Percentiles rank a stretch among this genome's conserved stretches.
phyloP scores from a whole-genome alignment of 2,888 invertebrate genomes.

The Cordylochernes scorpioides region DNA sequence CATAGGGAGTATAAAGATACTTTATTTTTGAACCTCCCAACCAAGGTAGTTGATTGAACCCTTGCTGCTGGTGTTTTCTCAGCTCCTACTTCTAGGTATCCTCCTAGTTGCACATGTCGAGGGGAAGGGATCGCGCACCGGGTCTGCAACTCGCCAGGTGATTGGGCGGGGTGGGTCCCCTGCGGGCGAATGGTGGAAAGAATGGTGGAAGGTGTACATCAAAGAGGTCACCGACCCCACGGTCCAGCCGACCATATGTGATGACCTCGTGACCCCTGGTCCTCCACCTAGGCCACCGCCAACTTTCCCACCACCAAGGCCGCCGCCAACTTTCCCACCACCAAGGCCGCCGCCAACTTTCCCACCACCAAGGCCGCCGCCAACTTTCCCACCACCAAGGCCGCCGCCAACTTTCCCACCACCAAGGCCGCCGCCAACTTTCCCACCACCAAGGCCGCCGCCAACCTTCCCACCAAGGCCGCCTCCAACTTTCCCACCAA shows the following conservation, averaged over 20 bases:
- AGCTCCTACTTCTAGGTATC: too few relatives aligned
- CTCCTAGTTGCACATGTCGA: too few relatives aligned
- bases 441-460: slow-evolving; percentile 1
- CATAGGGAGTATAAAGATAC: too few relatives aligned
- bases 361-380: slow-evolving; percentile 1
- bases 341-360: background rate
- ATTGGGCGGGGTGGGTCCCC: too few relatives aligned
- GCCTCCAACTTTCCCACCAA: slow-evolving; percentile 13
- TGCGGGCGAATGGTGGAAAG: slow-evolving; percentile 1
- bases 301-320: background rate
- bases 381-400: slow-evolving; percentile 1
- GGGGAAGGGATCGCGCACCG: too few relatives aligned
- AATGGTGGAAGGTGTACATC: slow-evolving; percentile 3
- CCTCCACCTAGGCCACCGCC: slow-evolving; percentile 1
- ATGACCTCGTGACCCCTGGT: too few relatives aligned
- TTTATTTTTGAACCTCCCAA: too few relatives aligned
- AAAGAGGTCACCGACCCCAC: slow-evolving; percentile 3
- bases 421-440: background rate
- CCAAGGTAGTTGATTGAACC: too few relatives aligned
- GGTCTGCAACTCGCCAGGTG: too few relatives aligned
- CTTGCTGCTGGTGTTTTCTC: too few relatives aligned
- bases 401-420: slow-evolving; percentile 1
- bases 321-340: slow-evolving; percentile 1
- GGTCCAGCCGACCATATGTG: background rate
- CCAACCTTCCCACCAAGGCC: background rate